Conservation (phyloP, 2,113 vertebrate genomes). For the Plecotus auritus region DNA sequence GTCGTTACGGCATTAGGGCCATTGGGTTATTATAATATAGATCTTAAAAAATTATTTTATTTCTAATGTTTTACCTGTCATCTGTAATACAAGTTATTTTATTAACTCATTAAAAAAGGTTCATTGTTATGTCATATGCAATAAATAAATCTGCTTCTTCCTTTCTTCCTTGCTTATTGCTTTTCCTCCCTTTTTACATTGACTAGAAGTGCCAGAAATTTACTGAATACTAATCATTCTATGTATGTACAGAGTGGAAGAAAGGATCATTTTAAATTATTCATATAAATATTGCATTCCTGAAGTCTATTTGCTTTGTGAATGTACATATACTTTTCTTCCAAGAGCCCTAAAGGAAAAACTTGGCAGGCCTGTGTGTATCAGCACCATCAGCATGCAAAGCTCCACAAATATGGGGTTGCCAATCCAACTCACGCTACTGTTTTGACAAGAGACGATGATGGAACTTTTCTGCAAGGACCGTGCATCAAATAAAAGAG, state of each 20-base stretch:
- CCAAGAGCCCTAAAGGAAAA: not conserved
- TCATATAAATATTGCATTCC: not conserved
- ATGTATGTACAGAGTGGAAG: not conserved
- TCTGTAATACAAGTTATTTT: not conserved
- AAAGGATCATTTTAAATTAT: slow-evolving; percentile 7
- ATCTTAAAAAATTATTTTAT: not conserved
- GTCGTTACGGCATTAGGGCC: too few species aligned
- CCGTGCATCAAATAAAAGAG: not conserved
- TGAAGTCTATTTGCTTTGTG: not conserved
- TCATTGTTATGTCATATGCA: not conserved
- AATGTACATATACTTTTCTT: not conserved
- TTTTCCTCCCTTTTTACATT: not conserved
- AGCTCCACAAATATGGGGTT: not conserved
- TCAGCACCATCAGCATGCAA: not conserved
- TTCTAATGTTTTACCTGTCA: not conserved
- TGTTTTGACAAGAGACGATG: not conserved
- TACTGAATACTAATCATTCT: not conserved
- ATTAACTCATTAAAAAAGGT: not conserved
- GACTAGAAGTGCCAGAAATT: not conserved
- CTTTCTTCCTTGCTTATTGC: not conserved
- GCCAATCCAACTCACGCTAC: not conserved
- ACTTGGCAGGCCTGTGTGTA: not conserved
- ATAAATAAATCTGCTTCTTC: not conserved
- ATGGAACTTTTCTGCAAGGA: not conserved
- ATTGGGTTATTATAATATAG: too few species aligned